Percentiles rank a stretch among this genome's conserved stretches.
Evolutionary conservation across 2,797 vertebrate genomes (phyloP).

Genomic region (Petrocephalus sullivani): DNA sequence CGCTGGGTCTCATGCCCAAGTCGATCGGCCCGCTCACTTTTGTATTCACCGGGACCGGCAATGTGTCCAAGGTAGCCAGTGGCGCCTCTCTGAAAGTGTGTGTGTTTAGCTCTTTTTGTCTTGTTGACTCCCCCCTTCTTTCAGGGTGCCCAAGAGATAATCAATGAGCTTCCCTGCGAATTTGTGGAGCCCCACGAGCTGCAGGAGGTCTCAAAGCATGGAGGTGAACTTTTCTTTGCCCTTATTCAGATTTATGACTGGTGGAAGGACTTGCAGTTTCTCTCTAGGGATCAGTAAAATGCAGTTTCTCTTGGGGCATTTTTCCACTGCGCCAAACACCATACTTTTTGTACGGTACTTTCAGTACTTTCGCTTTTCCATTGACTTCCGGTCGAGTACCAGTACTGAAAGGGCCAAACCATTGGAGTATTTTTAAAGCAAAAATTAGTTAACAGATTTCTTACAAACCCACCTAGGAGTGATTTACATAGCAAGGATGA

Average conservation of each 20-base stretch:
- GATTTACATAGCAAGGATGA: no score
- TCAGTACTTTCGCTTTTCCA: no score
- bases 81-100: neutral
- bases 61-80: conserved; percentile 85
- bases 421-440: no score
- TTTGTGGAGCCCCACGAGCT: conserved; percentile 91
- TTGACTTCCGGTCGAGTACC: no score
- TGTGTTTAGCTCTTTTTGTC: neutral
- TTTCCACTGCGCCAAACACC: no score
- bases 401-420: no score
- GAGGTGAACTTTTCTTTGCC: conserved; percentile 64
- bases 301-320: neutral
- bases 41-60: conserved; percentile 95
- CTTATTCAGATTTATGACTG: neutral
- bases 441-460: no score
- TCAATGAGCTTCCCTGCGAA: conserved; percentile 87
- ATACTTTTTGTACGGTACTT: no score
- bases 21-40: conserved; percentile 91
- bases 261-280: neutral
- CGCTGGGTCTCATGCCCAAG: conserved; percentile 91
- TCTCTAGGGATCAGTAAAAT: neutral
- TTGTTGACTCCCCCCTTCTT: conserved; percentile 19
- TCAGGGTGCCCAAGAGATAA: conserved; percentile 91
- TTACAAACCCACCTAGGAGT: no score
- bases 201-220: conserved; percentile 79